These are phyloP conservation scores for Hippocampus kuda DNA, from an alignment of 2,797 vertebrate genomes.

Conservation along the genomic window DNA sequence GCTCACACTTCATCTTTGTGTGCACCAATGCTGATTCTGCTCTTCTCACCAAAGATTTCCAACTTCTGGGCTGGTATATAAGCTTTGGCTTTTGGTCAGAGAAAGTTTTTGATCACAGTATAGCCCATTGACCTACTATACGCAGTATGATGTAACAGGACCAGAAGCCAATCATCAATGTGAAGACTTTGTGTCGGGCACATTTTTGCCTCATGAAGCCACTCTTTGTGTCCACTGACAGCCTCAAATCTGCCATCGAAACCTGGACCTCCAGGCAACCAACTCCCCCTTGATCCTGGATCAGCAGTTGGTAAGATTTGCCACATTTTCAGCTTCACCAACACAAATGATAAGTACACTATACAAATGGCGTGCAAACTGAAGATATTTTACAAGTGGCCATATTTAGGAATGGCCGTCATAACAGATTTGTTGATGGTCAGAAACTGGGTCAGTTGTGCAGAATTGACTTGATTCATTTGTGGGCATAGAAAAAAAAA, in stretches of 20 bases:
- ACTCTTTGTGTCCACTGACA: conserved; percentile 39
- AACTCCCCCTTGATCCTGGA: conserved; percentile 63
- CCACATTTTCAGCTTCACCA: background rate
- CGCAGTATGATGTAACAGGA: background rate
- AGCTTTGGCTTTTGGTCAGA: conserved; percentile 11
- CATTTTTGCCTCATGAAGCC: conserved; percentile 15
- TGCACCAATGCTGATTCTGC: conserved; percentile 38
- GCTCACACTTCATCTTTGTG: conserved; percentile 47
- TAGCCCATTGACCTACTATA: background rate
- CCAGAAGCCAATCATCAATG: background rate
- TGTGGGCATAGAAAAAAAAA: background rate
- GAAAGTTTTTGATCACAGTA: background rate
- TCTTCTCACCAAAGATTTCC: conserved; percentile 24
- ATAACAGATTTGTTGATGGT: background rate
- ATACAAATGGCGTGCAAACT: background rate
- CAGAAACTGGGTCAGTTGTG: background rate
- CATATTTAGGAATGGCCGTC: background rate
- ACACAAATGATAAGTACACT: background rate
- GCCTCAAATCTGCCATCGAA: conserved; percentile 78
- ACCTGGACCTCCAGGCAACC: conserved; percentile 57
- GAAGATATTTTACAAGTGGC: background rate
- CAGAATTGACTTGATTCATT: background rate
- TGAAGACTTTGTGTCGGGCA: background rate
- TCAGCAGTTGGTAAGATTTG: conserved; percentile 72
- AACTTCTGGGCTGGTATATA: conserved; percentile 27